Conservation (phyloP, 1,140 invertebrate genomes). For the Pachypeltis micranthus region DNA sequence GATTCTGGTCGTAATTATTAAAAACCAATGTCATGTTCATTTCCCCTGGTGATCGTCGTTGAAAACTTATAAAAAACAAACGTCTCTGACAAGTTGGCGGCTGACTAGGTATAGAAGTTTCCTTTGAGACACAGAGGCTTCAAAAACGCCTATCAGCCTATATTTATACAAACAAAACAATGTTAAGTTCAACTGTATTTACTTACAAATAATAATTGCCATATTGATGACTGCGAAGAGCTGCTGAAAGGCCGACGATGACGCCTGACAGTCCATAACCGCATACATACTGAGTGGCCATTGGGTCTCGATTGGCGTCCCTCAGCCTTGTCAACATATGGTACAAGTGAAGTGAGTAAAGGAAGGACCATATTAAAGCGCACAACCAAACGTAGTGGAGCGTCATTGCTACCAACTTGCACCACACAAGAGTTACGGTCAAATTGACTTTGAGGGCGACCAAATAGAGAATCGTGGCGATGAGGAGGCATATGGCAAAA, state of each 20-base stretch:
- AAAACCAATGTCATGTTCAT: too few relatives aligned
- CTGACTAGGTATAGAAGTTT: not conserved
- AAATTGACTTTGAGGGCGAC: conserved; percentile 72
- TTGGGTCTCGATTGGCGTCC: conserved; percentile 89
- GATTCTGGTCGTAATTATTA: too few relatives aligned
- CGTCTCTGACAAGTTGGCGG: too few relatives aligned
- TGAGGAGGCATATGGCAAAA: conserved; percentile 74
- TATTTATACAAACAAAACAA: conserved; percentile 17
- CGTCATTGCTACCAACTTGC: conserved; percentile 80
- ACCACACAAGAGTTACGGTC: conserved; percentile 62
- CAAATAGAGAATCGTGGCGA: conserved; percentile 74
- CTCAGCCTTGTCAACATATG: conserved; percentile 90
- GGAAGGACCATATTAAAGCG: conserved; percentile 80
- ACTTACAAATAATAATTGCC: conserved; percentile 87
- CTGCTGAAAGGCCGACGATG: conserved; percentile 78
- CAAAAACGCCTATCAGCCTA: not conserved
- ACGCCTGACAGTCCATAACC: conserved; percentile 91
- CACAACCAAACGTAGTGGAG: conserved; percentile 87
- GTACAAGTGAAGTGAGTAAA: conserved; percentile 84
- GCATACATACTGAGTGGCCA: conserved; percentile 88
- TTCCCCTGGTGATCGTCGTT: too few relatives aligned
- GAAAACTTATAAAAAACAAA: too few relatives aligned
- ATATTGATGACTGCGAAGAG: conserved; percentile 88
- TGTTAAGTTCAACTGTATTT: conserved; percentile 15
- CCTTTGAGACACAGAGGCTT: not conserved